A percentile compares a stretch with the other conserved stretches of the same genome.
Conservation (phyloP, 2,113 vertebrate genomes). For the Chlorodrepanis virens region DNA sequence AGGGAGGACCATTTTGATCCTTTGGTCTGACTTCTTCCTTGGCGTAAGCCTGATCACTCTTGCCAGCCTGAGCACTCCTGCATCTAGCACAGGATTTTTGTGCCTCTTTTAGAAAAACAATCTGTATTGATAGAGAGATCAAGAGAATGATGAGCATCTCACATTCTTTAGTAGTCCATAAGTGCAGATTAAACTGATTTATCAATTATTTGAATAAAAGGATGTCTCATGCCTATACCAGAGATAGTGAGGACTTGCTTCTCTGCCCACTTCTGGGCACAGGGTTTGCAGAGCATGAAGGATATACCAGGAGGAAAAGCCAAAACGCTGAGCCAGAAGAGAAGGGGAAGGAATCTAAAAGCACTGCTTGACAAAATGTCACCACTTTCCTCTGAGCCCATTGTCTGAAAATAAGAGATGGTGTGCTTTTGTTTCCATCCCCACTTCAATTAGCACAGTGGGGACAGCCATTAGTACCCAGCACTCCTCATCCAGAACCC, state of each 20-base stretch:
- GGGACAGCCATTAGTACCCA: not conserved
- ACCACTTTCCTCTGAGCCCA: not conserved
- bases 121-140: not conserved
- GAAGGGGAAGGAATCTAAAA: not conserved
- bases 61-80: not conserved
- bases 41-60: not conserved
- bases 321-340: not conserved
- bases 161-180: rapidly evolving
- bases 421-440: not conserved
- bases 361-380: not conserved
- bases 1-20: not conserved
- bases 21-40: not conserved
- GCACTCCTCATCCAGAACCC: not conserved
- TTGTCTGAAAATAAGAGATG: not conserved
- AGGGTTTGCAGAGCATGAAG: not conserved
- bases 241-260: not conserved
- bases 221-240: not conserved
- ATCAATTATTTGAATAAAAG: not conserved
- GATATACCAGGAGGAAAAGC: not conserved
- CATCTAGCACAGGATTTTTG: not conserved
- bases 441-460: not conserved
- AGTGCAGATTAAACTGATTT: not conserved
- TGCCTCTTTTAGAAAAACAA: not conserved
- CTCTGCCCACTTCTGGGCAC: not conserved
- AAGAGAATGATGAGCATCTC: rapidly evolving